Conservation (phyloP, 1,140 invertebrate genomes). For the Danaus melanippus region DNA sequence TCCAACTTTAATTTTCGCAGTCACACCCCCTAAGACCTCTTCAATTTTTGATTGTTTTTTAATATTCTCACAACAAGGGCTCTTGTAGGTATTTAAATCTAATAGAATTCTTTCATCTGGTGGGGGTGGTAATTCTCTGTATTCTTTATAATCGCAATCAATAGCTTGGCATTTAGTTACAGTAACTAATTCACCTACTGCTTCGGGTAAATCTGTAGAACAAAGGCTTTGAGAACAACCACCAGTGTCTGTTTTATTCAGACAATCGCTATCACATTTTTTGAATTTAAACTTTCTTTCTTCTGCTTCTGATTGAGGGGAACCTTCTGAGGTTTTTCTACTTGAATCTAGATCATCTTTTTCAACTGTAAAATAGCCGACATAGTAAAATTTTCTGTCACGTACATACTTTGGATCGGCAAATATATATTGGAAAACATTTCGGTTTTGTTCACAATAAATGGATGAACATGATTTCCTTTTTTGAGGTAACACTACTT, state of each 20-base stretch:
- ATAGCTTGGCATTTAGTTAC: conserved; percentile 40
- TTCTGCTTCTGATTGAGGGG: conserved; percentile 13
- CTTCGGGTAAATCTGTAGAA: conserved; percentile 32
- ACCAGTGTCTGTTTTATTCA: conserved; percentile 17
- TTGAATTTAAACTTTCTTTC: conserved; percentile 31
- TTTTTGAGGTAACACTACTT: background rate
- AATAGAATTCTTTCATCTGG: conserved; percentile 39
- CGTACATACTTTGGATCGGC: conserved; percentile 25
- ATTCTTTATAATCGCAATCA: conserved; percentile 32
- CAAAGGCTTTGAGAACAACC: conserved; percentile 28
- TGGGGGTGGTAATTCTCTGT: conserved; percentile 27
- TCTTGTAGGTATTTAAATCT: conserved; percentile 32
- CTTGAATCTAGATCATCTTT: conserved; percentile 16
- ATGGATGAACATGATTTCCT: conserved; percentile 12
- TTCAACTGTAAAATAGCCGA: conserved; percentile 50
- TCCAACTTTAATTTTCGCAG: conserved; percentile 39
- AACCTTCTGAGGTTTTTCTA: conserved; percentile 16
- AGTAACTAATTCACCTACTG: conserved; percentile 26
- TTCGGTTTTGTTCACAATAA: background rate
- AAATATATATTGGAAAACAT: conserved; percentile 45
- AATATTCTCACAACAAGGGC: conserved; percentile 35
- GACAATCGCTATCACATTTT: conserved; percentile 34
- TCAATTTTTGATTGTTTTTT: conserved; percentile 33
- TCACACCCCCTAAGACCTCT: conserved; percentile 39
- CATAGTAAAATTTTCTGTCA: conserved; percentile 41